Evolutionary conservation across 1,140 invertebrate species (phyloP).

Genomic region (Anastrepha obliqua): DNA sequence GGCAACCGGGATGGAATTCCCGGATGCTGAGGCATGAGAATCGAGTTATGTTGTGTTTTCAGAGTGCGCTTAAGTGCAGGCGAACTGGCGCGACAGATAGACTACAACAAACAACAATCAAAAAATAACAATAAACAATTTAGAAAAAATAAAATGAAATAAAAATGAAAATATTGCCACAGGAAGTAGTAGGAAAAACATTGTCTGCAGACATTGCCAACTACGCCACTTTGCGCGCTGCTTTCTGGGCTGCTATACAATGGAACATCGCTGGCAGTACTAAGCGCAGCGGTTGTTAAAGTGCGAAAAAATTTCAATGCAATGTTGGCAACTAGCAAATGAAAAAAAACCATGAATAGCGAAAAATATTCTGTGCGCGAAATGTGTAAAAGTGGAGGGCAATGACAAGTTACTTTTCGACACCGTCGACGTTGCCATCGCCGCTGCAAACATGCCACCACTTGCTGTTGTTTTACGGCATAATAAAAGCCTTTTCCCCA

Average conservation of each 20-base stretch:
- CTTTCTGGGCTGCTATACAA: neutral
- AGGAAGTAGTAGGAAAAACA: constrained; percentile 15
- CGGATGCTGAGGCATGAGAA: neutral
- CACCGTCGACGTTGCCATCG: neutral
- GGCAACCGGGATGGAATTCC: neutral
- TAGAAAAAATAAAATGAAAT: neutral
- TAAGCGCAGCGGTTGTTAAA: neutral
- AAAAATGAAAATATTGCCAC: neutral
- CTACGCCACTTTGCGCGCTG: neutral
- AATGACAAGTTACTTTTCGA: constrained; percentile 7
- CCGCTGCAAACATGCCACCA: neutral
- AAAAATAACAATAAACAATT: too few species aligned
- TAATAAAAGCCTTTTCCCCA: neutral
- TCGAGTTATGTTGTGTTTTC: neutral
- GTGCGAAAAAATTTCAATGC: neutral
- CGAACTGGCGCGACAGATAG: neutral
- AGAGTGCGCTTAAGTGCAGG: neutral
- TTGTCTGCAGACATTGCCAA: neutral
- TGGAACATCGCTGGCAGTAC: neutral
- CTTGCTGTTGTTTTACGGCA: neutral
- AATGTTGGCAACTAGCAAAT: neutral
- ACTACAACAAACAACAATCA: neutral
- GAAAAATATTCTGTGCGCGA: neutral
- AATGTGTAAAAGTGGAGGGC: neutral
- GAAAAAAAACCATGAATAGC: neutral